A percentile compares a stretch with the other conserved stretches of the same genome.
These are phyloP conservation scores for Sebastes diaconus DNA, from an alignment of 2,797 vertebrate species.

Conservation along the genomic window DNA sequence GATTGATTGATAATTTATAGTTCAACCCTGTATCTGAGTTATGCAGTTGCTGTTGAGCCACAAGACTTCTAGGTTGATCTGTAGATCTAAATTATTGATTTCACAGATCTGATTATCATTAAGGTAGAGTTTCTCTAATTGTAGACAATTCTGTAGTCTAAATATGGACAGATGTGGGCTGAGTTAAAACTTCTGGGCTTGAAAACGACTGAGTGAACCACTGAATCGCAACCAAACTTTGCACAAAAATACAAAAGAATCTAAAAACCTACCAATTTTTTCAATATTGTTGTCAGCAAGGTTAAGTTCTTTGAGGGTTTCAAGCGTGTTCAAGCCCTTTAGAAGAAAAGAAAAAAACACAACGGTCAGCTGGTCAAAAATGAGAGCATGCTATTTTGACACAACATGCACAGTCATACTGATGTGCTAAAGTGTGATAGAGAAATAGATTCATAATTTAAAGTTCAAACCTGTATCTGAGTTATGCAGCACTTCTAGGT, in stretches of 20 bases:
- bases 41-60: conserved; percentile 89
- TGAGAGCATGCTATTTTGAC: not conserved
- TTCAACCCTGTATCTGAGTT: conserved; percentile 81
- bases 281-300: conserved; percentile 87
- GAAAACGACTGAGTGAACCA: not conserved
- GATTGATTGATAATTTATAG: not conserved
- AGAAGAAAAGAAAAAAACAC: not conserved
- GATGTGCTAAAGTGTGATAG: too few relatives aligned
- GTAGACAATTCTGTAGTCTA: conserved; percentile 79
- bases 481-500: conserved; percentile 82
- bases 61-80: conserved; percentile 78
- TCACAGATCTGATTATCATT: conserved; percentile 86
- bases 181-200: conserved; percentile 45
- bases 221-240: conserved; percentile 5
- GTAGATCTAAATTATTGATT: conserved; percentile 81
- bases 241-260: not conserved
- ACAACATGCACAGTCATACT: too few relatives aligned
- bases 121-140: conserved; percentile 86
- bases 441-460: not conserved
- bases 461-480: conserved; percentile 79
- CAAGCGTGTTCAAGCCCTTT: conserved; percentile 81
- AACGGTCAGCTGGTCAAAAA: not conserved
- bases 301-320: conserved; percentile 87
- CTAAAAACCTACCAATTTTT: conserved; percentile 81
- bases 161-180: conserved; percentile 57